Base-by-base conservation (phyloP, 1,140 invertebrate species). In the Dreissena polymorpha region DNA sequence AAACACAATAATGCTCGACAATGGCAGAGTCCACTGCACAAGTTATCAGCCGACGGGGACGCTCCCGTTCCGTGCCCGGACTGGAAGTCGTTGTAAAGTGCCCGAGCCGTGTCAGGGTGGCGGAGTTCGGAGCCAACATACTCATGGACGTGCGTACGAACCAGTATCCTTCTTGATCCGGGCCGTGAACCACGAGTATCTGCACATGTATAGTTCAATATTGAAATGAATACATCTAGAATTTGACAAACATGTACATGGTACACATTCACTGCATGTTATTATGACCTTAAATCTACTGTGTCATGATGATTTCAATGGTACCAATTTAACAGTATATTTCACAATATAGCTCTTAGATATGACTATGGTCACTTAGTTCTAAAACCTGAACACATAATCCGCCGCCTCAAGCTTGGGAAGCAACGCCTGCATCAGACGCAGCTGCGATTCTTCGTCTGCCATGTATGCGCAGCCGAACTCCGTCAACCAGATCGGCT, bases 401-500 rank as follows among this genome's bases (percentile, higher is more conserved):
- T 70, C n/a, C 2, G 85, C 82, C 5, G 78, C 69, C 60, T 87
- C 86, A n/a, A 88, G 57, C 13, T 53, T n/a, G 7, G 85, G 83
- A 29, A 88, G 71, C 14, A 88, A 57, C 6, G 29, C 83, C 23
- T 80, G 83, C 86, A 88, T 86, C 27, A 79, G 79, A 65, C 71
- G 50, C 1, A 86, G 79, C 50, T 88, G 83, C 1, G 69, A 71
- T 7, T 70, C 27, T 18, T 53, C 64, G 6, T 76, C 84, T 39
- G 67, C 21, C 13, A 16, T 80, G 13, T 81, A 23, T 8, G 83
- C 75, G 39, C 86, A 88, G 49, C 78, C 69, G 72, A 88, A 88
- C 77, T 88, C 86, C 3, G 86, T 88, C 63, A 86, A 60, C 86
- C 78, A 85, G 63, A 85, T 77, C 29, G 79, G 78, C 76, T 87